phyloP scores from a whole-genome alignment of 2,888 invertebrate genomes.

The Monopis laevigella region DNA sequence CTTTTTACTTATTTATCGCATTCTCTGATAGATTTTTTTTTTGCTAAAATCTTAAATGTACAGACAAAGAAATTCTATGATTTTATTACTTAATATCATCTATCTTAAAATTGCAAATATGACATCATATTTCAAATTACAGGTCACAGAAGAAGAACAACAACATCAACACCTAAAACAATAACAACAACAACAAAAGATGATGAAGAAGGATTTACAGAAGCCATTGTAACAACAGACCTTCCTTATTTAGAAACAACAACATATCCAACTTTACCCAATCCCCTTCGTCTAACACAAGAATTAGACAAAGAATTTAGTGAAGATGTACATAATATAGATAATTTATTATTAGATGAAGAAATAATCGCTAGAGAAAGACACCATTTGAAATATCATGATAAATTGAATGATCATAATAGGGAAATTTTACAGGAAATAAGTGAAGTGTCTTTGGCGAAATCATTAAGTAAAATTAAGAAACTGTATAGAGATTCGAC shows the following conservation, averaged over 20 bases:
- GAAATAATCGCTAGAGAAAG: slow-evolving; percentile 34
- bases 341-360: slow-evolving; percentile 41
- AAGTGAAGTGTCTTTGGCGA: slow-evolving; percentile 40
- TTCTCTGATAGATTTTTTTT: too few species aligned
- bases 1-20: too few species aligned
- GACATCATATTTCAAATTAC: too few species aligned
- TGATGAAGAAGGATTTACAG: slow-evolving; percentile 32
- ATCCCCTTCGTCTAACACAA: slow-evolving; percentile 41
- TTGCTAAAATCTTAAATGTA: too few species aligned
- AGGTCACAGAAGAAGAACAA: slow-evolving; percentile 61
- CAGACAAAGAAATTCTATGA: too few species aligned
- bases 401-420: slow-evolving; percentile 25
- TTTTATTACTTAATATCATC: too few species aligned
- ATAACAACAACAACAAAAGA: slow-evolving; percentile 32
- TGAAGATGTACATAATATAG: slow-evolving; percentile 47
- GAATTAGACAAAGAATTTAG: slow-evolving; percentile 39
- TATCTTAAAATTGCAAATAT: too few species aligned
- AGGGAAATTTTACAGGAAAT: slow-evolving; percentile 42
- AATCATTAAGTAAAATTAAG: slow-evolving; percentile 51
- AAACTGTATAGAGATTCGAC: slow-evolving; percentile 61
- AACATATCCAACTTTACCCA: slow-evolving; percentile 46
- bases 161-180: slow-evolving; percentile 42
- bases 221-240: slow-evolving; percentile 23
- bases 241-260: slow-evolving; percentile 22
- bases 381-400: slow-evolving; percentile 35